These are phyloP conservation scores for Myanophis thanlyinensis DNA, from an alignment of 2,113 vertebrate genomes.

Conservation along the genomic window DNA sequence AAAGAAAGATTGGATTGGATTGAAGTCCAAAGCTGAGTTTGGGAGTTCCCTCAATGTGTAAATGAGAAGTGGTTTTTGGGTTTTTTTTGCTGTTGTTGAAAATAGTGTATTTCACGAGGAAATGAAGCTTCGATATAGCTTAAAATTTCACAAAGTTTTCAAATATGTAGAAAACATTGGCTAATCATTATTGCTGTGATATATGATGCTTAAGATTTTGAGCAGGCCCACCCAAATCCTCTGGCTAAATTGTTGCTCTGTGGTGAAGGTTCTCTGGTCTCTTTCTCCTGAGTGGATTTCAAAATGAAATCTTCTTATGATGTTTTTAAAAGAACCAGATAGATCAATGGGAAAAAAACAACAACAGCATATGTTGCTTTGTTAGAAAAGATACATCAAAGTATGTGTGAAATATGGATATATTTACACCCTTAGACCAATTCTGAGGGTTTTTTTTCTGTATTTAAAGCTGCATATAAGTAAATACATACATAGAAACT, in stretches of 20 bases:
- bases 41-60: background rate
- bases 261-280: background rate
- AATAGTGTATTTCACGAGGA: background rate
- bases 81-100: background rate
- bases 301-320: background rate
- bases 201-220: background rate
- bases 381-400: background rate
- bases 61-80: background rate
- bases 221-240: background rate
- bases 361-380: background rate
- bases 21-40: background rate
- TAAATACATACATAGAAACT: background rate
- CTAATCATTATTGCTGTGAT: background rate
- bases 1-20: too few species aligned
- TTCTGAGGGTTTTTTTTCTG: background rate
- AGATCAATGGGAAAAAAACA: background rate
- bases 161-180: background rate
- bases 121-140: background rate
- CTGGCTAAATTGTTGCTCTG: background rate
- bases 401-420: background rate
- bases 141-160: background rate
- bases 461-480: background rate
- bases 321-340: background rate
- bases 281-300: background rate
- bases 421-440: background rate